A percentile compares a stretch with the other conserved stretches of the same genome.
Evolutionary conservation across 2,888 invertebrate species (phyloP).

Genomic region (Acanthoscelides obtectus): DNA sequence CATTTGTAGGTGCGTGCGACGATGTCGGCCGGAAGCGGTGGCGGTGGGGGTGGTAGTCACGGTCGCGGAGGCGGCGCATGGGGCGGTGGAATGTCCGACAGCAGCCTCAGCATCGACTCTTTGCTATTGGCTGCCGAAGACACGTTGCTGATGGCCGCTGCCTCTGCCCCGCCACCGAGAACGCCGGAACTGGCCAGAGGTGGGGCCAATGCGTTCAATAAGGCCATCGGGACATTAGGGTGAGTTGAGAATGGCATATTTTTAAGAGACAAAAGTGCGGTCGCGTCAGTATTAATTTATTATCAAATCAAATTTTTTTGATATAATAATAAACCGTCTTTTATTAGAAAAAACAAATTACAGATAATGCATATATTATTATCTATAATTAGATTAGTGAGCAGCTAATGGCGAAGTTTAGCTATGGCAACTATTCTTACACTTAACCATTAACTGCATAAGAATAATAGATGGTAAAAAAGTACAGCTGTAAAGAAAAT

Average conservation of each 20-base stretch:
- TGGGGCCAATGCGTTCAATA: conserved; percentile 60
- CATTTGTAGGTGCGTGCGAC: background rate
- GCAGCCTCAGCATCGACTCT: conserved; percentile 81
- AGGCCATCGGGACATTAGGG: conserved; percentile 75
- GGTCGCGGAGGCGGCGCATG: conserved; percentile 20
- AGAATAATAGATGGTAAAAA: no score
- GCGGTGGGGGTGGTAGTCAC: background rate
- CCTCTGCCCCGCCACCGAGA: conserved; percentile 29
- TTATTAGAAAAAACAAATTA: no score
- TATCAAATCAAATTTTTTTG: no score
- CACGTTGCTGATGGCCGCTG: conserved; percentile 47
- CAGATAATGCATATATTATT: no score
- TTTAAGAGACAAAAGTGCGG: background rate
- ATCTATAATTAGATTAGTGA: no score
- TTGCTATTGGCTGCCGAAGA: conserved; percentile 70
- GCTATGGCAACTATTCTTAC: no score
- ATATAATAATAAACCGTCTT: no score
- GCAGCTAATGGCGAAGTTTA: no score
- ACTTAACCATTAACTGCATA: no score
- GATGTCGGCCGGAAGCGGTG: background rate
- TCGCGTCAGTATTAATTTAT: no score
- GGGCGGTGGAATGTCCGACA: conserved; percentile 72
- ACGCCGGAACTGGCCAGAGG: conserved; percentile 61
- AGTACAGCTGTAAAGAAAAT: no score
- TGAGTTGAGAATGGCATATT: conserved; percentile 38